Evolutionary conservation across 2,888 invertebrate genomes (phyloP).

Genomic region (Leptinotarsa tumamoca): DNA sequence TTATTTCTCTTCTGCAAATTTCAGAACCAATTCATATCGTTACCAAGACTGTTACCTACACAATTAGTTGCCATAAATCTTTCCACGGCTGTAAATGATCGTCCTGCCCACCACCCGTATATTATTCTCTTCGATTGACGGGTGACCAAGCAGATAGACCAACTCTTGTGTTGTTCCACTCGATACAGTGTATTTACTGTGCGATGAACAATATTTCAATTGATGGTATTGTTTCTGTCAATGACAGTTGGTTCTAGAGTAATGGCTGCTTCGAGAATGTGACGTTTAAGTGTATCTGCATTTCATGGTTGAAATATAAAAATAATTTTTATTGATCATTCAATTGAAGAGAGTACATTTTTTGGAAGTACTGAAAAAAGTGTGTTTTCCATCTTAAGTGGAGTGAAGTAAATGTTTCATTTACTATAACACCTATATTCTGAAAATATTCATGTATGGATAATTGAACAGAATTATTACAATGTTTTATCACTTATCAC

Average conservation of each 20-base stretch:
- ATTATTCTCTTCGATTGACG: constrained; percentile 33
- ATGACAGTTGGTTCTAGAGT: constrained; percentile 26
- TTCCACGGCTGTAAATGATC: constrained; percentile 61
- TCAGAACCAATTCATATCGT: constrained; percentile 13
- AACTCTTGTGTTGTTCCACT: constrained; percentile 34
- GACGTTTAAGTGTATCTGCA: neutral
- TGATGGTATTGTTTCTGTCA: constrained; percentile 33
- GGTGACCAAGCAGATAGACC: constrained; percentile 12
- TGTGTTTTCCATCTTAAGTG: too few relatives aligned
- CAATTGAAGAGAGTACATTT: too few relatives aligned
- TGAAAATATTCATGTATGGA: too few relatives aligned
- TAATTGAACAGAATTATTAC: too few relatives aligned
- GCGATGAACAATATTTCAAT: constrained; percentile 40
- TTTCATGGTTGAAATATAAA: neutral
- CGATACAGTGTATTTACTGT: constrained; percentile 50
- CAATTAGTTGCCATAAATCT: constrained; percentile 53
- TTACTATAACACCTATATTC: too few relatives aligned
- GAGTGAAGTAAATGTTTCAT: too few relatives aligned
- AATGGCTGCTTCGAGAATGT: constrained; percentile 7
- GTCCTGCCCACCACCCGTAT: constrained; percentile 54
- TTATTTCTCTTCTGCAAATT: neutral
- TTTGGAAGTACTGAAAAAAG: too few relatives aligned
- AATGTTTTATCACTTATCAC: too few relatives aligned
- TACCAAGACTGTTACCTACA: constrained; percentile 7
- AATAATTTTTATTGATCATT: too few relatives aligned